Conservation (phyloP, 1,140 invertebrate species). For the Drosophila aff. region DNA sequence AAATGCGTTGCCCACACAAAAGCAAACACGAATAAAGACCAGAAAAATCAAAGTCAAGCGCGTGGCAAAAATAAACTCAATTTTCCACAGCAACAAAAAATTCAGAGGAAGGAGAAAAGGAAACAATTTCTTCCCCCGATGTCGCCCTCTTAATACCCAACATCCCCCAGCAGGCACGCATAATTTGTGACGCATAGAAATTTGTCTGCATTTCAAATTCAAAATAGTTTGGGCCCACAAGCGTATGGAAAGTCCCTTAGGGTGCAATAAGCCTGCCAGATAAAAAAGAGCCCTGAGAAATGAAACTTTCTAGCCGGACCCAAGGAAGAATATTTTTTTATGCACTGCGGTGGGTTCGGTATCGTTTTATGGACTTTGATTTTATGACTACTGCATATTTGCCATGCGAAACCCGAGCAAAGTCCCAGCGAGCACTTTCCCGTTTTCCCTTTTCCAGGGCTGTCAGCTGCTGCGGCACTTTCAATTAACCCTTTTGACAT, state of each 20-base stretch:
- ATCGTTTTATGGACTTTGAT: constrained; percentile 62
- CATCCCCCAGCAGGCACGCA: constrained; percentile 50
- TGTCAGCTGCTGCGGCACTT: constrained; percentile 50
- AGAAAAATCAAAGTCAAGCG: constrained; percentile 26
- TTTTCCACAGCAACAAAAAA: not conserved
- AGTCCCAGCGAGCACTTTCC: constrained; percentile 7
- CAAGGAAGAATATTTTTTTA: constrained; percentile 64
- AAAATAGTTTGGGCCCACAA: constrained; percentile 59
- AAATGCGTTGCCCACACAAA: not conserved
- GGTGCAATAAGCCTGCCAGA: constrained; percentile 57
- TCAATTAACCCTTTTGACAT: constrained; percentile 72
- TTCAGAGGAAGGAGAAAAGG: not conserved
- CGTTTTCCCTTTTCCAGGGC: constrained; percentile 15
- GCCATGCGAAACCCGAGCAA: constrained; percentile 6
- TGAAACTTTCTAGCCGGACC: constrained; percentile 47
- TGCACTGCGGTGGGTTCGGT: constrained; percentile 49
- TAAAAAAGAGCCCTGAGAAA: constrained; percentile 24
- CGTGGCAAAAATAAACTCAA: constrained; percentile 19
- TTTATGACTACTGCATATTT: constrained; percentile 56
- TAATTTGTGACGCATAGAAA: constrained; percentile 67
- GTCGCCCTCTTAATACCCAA: constrained; percentile 14
- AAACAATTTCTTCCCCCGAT: constrained; percentile 13
- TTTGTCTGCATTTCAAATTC: constrained; percentile 67
- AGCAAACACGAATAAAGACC: not conserved
- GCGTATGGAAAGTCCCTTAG: constrained; percentile 48